These are phyloP conservation scores for Scrobipalpa atriplicella DNA, from an alignment of 2,888 invertebrate genomes.

Conservation along the genomic window DNA sequence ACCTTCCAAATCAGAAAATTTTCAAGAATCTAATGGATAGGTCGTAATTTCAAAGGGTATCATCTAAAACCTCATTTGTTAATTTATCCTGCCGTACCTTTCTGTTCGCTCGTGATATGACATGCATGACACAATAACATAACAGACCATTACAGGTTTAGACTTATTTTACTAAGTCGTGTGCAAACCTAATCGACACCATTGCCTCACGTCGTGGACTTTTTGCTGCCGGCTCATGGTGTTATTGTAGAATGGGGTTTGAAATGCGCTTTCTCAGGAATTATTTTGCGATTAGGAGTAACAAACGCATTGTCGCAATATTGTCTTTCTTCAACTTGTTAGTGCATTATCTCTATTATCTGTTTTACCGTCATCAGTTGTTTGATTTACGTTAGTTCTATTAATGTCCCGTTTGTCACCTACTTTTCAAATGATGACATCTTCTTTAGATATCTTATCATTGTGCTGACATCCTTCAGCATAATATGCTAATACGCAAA, in stretches of 20 bases:
- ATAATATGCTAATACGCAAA: too few relatives aligned
- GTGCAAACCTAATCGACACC: constrained; percentile 25
- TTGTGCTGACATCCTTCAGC: not conserved
- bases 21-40: too few relatives aligned
- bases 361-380: not conserved
- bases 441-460: not conserved
- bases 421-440: constrained; percentile 1
- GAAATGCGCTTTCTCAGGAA: constrained; percentile 22
- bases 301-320: too few relatives aligned
- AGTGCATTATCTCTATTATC: not conserved
- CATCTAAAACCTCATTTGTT: too few relatives aligned
- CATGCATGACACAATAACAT: too few relatives aligned
- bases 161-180: too few relatives aligned
- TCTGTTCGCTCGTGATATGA: too few relatives aligned
- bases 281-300: not conserved
- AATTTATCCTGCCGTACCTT: too few relatives aligned
- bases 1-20: too few relatives aligned
- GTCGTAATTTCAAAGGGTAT: too few relatives aligned
- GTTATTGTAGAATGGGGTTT: constrained; percentile 17
- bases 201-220: constrained; percentile 35
- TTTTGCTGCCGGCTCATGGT: constrained; percentile 13
- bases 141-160: too few relatives aligned
- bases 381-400: constrained; percentile 1
- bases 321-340: constrained; percentile 9
- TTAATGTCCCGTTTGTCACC: constrained; percentile 1